Evolutionary conservation across 2,888 invertebrate species (phyloP).

Genomic region (Aspidiotus rigidus): DNA sequence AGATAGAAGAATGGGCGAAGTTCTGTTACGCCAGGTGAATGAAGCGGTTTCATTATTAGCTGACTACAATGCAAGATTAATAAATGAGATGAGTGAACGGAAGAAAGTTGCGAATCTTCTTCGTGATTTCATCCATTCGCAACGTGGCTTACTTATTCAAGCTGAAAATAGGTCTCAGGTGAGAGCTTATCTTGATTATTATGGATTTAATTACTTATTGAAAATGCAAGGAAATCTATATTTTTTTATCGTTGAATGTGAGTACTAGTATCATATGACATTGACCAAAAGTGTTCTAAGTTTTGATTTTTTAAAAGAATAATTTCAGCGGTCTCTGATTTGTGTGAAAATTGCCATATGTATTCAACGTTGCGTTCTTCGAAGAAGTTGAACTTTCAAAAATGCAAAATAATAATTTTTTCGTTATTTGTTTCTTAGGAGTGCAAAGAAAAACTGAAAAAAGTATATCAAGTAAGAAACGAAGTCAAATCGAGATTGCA

Average conservation of each 20-base stretch:
- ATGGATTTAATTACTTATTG: constrained; percentile 12
- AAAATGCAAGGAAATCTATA: constrained; percentile 7
- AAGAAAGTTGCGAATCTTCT: constrained; percentile 77
- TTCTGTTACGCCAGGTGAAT: constrained; percentile 70
- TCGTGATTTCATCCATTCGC: constrained; percentile 75
- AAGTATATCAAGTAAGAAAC: constrained; percentile 73
- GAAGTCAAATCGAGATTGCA: constrained; percentile 89
- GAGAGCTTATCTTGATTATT: constrained; percentile 35
- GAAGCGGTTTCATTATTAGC: constrained; percentile 77
- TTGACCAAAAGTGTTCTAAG: too few relatives aligned
- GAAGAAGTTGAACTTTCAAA: neutral
- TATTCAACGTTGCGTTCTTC: too few relatives aligned
- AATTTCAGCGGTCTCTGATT: too few relatives aligned
- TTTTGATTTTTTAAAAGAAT: too few relatives aligned
- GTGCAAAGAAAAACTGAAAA: constrained; percentile 78
- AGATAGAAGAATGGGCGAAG: constrained; percentile 70
- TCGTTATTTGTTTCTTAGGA: constrained; percentile 54
- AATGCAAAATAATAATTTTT: neutral
- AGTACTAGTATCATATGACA: neutral
- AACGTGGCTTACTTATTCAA: constrained; percentile 73
- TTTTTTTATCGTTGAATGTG: neutral
- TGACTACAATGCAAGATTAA: constrained; percentile 78
- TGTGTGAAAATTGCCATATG: too few relatives aligned
- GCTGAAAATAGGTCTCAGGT: constrained; percentile 84
- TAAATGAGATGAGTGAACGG: constrained; percentile 81